A percentile compares a stretch with the other conserved stretches of the same genome.
phyloP scores from a whole-genome alignment of 2,888 invertebrate species.

The Nemotelus nigrinus region DNA sequence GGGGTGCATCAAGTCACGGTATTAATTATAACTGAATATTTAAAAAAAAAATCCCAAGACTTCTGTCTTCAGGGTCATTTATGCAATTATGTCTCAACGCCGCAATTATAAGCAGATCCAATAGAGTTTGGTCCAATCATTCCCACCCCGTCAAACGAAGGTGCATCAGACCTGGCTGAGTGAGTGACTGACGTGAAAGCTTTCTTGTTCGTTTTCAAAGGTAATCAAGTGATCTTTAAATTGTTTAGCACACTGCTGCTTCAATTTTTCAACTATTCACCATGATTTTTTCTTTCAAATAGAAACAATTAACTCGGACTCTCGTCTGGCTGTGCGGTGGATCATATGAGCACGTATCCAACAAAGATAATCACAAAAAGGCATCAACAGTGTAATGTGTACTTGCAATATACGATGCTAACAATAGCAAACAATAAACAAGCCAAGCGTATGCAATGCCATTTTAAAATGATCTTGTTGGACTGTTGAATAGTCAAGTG shows the following conservation, averaged over 20 bases:
- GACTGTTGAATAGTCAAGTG: no score
- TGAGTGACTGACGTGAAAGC: constrained; percentile 41
- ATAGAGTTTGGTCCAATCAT: constrained; percentile 1
- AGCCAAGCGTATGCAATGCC: no score
- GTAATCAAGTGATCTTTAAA: constrained; percentile 45
- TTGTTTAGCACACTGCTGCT: constrained; percentile 15
- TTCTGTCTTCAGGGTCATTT: no score
- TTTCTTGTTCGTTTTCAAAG: constrained; percentile 40
- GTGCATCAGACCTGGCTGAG: neutral
- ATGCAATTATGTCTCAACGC: neutral
- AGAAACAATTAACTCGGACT: constrained; percentile 16
- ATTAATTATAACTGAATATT: no score
- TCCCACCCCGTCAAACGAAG: neutral
- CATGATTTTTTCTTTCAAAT: neutral
- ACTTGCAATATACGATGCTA: no score
- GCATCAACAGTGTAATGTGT: no score
- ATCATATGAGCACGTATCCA: no score
- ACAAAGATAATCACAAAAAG: no score
- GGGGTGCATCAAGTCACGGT: no score
- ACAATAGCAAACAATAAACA: no score
- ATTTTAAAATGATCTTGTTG: no score
- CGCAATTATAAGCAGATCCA: constrained; percentile 8
- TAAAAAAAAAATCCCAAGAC: no score
- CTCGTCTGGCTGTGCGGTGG: neutral
- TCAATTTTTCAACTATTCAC: neutral